Evolutionary conservation across 2,113 vertebrate species (phyloP).

Genomic region (Amphiprion percula): DNA sequence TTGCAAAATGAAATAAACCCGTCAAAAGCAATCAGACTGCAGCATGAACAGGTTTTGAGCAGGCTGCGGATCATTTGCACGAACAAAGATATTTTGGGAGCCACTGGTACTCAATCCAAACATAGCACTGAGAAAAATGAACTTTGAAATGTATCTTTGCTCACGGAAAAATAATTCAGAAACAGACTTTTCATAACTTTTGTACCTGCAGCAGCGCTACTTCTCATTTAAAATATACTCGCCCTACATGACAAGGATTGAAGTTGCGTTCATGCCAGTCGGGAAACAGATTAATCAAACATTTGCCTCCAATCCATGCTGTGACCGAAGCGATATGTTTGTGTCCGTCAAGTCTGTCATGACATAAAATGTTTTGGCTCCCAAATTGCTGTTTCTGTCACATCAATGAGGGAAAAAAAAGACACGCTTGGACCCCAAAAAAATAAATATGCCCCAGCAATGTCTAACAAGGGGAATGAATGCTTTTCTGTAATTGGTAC

Average conservation of each 20-base stretch:
- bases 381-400: neutral
- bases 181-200: neutral
- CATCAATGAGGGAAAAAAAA: neutral
- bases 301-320: conserved; percentile 4
- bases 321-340: neutral
- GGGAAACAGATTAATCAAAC: conserved; percentile 8
- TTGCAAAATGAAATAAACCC: neutral
- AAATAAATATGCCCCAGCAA: conserved; percentile 14
- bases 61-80: conserved; percentile 1
- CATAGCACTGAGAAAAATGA: neutral
- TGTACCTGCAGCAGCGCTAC: too few relatives aligned
- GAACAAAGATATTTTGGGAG: neutral
- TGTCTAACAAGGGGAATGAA: conserved; percentile 22
- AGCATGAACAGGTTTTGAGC: neutral
- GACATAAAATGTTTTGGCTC: conserved; percentile 27
- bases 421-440: neutral
- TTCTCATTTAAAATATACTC: neutral
- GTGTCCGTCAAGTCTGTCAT: neutral
- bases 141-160: too few relatives aligned
- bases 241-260: neutral
- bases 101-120: neutral
- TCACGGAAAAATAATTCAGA: neutral
- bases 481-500: conserved; percentile 35
- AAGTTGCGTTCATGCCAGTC: neutral
- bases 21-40: conserved; percentile 20